These are phyloP conservation scores for Yponomeuta malinellus DNA, from an alignment of 2,888 invertebrate species.

Conservation along the genomic window DNA sequence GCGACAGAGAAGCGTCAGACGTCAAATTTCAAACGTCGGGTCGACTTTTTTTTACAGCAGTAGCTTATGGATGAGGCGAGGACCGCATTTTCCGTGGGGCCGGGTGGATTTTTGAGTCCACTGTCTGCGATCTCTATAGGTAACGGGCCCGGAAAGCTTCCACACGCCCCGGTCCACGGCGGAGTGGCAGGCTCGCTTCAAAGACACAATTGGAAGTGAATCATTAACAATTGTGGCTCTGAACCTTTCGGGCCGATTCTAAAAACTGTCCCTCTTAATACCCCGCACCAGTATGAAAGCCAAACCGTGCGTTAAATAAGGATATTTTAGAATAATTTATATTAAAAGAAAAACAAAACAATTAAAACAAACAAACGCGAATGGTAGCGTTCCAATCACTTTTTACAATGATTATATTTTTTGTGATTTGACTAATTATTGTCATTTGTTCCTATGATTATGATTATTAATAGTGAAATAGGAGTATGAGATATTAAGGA, in stretches of 20 bases:
- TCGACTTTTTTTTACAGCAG: no score
- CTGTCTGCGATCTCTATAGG: constrained; percentile 71
- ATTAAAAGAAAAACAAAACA: neutral
- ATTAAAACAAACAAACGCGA: constrained; percentile 48
- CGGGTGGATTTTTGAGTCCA: constrained; percentile 43
- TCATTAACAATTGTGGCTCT: constrained; percentile 34
- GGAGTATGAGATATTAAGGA: constrained; percentile 25
- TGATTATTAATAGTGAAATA: constrained; percentile 46
- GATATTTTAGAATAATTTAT: constrained; percentile 61
- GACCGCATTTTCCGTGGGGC: constrained; percentile 52
- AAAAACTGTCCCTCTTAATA: constrained; percentile 55
- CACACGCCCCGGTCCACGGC: constrained; percentile 49
- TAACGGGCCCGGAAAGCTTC: constrained; percentile 43
- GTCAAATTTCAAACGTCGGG: no score
- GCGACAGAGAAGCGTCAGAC: no score
- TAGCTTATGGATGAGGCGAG: constrained; percentile 26
- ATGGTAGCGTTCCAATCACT: constrained; percentile 46
- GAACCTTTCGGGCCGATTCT: constrained; percentile 42
- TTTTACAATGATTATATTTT: constrained; percentile 57
- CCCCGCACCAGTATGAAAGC: constrained; percentile 66
- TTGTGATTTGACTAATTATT: constrained; percentile 71
- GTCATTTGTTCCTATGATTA: constrained; percentile 73
- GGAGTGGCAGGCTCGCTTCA: constrained; percentile 17
- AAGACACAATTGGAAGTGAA: constrained; percentile 5
- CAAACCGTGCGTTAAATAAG: constrained; percentile 65